A percentile compares a stretch with the other conserved stretches of the same genome.
These are phyloP conservation scores for Oryzaephilus surinamensis DNA, from an alignment of 1,140 invertebrate species.

Conservation along the genomic window DNA sequence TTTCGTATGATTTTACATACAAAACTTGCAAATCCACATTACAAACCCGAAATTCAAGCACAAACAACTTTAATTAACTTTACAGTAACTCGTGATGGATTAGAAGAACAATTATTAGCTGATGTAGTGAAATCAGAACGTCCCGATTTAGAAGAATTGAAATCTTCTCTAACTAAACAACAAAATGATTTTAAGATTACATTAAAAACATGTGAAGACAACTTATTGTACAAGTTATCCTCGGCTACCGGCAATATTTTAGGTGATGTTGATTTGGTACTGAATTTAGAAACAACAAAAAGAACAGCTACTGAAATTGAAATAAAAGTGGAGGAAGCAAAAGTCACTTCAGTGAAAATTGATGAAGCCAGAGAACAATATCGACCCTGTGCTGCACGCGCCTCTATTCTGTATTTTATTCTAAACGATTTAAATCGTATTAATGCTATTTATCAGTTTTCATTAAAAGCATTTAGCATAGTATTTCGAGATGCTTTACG, in stretches of 20 bases:
- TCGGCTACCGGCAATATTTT: conserved; percentile 85
- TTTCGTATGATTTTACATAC: conserved; percentile 89
- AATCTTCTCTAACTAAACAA: conserved; percentile 63
- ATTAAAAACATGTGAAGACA: conserved; percentile 82
- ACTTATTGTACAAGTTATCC: conserved; percentile 72
- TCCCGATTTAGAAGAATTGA: conserved; percentile 73
- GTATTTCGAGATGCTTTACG: conserved; percentile 85
- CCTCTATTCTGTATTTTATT: conserved; percentile 89
- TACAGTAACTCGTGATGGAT: conserved; percentile 80
- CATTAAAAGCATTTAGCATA: conserved; percentile 85
- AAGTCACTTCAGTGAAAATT: conserved; percentile 75
- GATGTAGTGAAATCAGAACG: conserved; percentile 90
- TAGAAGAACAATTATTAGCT: conserved; percentile 88
- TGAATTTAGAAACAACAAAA: conserved; percentile 90
- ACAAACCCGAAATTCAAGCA: conserved; percentile 93
- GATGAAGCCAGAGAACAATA: conserved; percentile 85
- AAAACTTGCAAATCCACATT: conserved; percentile 90
- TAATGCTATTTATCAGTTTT: conserved; percentile 95
- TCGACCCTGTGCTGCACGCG: conserved; percentile 70
- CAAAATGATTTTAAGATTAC: conserved; percentile 94
- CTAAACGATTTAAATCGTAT: conserved; percentile 88
- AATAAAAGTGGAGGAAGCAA: conserved; percentile 73
- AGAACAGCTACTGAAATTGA: conserved; percentile 85
- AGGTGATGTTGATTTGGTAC: conserved; percentile 79
- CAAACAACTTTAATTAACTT: conserved; percentile 93